phyloP scores from a whole-genome alignment of 1,140 invertebrate genomes.

The Eciton burchellii region DNA sequence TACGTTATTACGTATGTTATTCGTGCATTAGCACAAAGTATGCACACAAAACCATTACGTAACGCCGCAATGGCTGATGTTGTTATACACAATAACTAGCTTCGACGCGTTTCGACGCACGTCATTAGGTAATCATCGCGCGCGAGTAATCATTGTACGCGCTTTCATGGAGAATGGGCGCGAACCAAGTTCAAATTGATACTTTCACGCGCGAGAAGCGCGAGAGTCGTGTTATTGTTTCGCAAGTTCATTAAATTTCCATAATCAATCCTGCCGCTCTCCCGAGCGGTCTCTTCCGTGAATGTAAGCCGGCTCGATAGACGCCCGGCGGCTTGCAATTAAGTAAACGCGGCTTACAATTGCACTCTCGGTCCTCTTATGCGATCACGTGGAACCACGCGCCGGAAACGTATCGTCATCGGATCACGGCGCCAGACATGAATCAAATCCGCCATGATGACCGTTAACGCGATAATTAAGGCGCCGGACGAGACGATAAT shows the following conservation, averaged over 20 bases:
- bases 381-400: too few relatives aligned
- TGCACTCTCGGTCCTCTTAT: neutral
- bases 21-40: slow-evolving; percentile 7
- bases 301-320: slow-evolving; percentile 46
- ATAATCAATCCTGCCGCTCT: slow-evolving; percentile 41
- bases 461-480: slow-evolving; percentile 66
- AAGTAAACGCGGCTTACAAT: slow-evolving; percentile 14
- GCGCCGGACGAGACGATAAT: slow-evolving; percentile 59
- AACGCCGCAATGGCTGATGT: neutral
- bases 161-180: neutral
- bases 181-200: slow-evolving; percentile 30
- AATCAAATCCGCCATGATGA: slow-evolving; percentile 59
- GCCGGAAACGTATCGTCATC: slow-evolving; percentile 4
- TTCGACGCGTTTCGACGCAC: neutral
- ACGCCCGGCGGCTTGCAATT: slow-evolving; percentile 29
- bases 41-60: neutral
- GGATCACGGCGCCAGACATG: slow-evolving; percentile 21
- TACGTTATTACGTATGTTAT: slow-evolving; percentile 17
- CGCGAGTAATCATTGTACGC: neutral
- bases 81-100: neutral
- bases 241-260: slow-evolving; percentile 55
- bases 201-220: slow-evolving; percentile 4
- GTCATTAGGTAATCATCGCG: slow-evolving; percentile 1
- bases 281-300: slow-evolving; percentile 9
- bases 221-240: slow-evolving; percentile 43